Evolutionary conservation across 2,113 vertebrate species (phyloP).

Genomic region (Onychorhynchus coronatus): DNA sequence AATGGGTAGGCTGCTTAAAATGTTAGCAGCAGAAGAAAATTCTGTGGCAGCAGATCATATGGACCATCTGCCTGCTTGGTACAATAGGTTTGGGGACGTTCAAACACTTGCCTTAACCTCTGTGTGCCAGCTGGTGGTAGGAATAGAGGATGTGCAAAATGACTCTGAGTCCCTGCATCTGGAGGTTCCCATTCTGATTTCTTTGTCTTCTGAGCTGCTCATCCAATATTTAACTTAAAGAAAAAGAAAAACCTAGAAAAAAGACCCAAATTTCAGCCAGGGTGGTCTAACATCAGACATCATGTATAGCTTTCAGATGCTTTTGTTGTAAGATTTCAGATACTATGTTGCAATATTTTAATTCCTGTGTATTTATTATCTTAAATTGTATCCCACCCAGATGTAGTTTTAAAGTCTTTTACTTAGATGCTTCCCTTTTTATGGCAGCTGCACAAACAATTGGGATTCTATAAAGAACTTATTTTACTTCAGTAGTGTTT

Average conservation of each 20-base stretch:
- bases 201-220: not conserved
- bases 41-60: not conserved
- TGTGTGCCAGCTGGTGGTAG: not conserved
- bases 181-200: not conserved
- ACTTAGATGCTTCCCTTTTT: not conserved
- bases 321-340: not conserved
- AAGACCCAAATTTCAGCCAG: accelerated
- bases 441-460: not conserved
- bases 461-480: not conserved
- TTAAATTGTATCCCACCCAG: not conserved
- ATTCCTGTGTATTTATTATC: not conserved
- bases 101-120: not conserved
- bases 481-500: not conserved
- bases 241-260: not conserved
- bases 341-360: not conserved
- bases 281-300: not conserved
- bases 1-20: not conserved
- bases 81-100: not conserved
- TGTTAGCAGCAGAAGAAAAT: not conserved
- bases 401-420: not conserved
- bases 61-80: not conserved
- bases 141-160: not conserved
- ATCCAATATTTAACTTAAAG: not conserved
- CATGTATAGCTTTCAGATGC: not conserved
- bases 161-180: not conserved